These are phyloP conservation scores for Gallinago paraguaiae DNA, from an alignment of 2,113 vertebrate genomes.

Conservation along the genomic window DNA sequence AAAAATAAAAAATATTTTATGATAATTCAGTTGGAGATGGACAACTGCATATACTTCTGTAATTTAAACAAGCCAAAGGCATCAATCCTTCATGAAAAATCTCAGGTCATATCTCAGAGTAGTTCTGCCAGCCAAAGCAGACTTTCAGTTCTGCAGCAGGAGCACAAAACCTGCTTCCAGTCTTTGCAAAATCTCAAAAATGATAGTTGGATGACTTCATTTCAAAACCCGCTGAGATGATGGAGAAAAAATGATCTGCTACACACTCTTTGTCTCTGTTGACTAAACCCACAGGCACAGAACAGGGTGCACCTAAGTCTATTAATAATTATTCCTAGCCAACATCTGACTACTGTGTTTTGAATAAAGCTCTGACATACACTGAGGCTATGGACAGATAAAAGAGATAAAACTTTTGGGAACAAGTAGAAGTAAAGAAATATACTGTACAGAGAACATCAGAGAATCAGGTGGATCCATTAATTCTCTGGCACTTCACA, in stretches of 20 bases:
- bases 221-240: background rate
- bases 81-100: background rate
- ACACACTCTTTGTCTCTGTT: background rate
- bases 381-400: background rate
- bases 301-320: background rate
- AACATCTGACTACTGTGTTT: background rate
- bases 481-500: background rate
- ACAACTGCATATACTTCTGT: background rate
- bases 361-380: background rate
- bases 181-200: background rate
- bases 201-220: background rate
- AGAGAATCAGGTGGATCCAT: background rate
- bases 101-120: background rate
- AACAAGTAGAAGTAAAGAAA: background rate
- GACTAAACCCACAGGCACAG: background rate
- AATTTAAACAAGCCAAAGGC: background rate
- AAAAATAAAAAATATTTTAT: background rate
- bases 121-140: background rate
- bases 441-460: background rate
- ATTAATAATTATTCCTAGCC: background rate
- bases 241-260: background rate
- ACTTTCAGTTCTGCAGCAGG: background rate
- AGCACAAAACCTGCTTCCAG: background rate
- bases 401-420: background rate
- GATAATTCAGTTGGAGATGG: background rate